phyloP scores from a whole-genome alignment of 2,797 vertebrate species.

The Morus bassanus region DNA sequence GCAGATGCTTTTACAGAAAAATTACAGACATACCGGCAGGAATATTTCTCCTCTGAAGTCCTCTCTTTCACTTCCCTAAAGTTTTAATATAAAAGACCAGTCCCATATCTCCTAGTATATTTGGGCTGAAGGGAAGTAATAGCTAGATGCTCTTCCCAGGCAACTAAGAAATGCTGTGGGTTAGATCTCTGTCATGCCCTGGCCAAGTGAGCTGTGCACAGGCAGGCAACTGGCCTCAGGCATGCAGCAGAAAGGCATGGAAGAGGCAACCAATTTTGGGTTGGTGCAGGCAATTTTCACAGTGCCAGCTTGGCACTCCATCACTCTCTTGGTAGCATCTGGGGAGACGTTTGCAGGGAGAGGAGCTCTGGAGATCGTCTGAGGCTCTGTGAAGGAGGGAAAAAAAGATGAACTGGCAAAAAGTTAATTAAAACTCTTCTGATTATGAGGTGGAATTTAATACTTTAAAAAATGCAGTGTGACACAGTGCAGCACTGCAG shows the following conservation, averaged over 20 bases:
- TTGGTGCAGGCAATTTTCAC: not conserved
- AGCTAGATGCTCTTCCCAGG: not conserved
- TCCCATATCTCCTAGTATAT: not conserved
- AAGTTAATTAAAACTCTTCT: conserved; percentile 76
- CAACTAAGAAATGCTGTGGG: not conserved
- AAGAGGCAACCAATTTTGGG: not conserved
- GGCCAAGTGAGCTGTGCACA: not conserved
- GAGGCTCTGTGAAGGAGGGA: not conserved
- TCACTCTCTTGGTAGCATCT: not conserved
- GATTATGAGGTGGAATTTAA: conserved; percentile 72
- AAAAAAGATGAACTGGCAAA: conserved; percentile 69
- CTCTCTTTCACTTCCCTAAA: not conserved
- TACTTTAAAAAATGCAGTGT: conserved; percentile 72
- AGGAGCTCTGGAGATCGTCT: conserved; percentile 58
- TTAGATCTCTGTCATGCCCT: not conserved
- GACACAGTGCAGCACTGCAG: conserved; percentile 67
- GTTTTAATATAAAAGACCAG: not conserved
- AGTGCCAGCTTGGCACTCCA: not conserved
- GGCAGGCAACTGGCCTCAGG: not conserved
- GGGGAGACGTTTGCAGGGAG: not conserved
- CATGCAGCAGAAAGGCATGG: not conserved
- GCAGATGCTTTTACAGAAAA: not conserved
- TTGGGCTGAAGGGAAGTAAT: not conserved
- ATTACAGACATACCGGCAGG: not conserved
- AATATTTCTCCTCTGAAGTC: not conserved